Evolutionary conservation across 2,888 invertebrate species (phyloP), one percentile per base, ranked within the genome.

Genomic region (Pemphredon lugubris): DNA sequence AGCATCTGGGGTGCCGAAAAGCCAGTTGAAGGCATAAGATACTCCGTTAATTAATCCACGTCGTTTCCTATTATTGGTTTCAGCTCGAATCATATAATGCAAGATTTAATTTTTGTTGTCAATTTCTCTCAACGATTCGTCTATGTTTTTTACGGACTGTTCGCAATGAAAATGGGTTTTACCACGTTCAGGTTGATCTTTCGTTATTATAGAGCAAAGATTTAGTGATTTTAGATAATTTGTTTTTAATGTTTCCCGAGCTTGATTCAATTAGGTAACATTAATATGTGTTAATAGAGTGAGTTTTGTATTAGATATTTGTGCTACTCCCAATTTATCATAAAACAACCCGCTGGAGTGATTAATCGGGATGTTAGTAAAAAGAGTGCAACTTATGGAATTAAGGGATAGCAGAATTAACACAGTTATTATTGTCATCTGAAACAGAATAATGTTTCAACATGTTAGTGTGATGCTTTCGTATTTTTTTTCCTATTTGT

Each of bases 231-330:
- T 45, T 4, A 18, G 11, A 0, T 20, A 47, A 30, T 45, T 16
- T 0, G 21, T 5, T 20, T 39, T 9, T 14, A 45, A 4, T 1
- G 39, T 21, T 3, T 4, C 3, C 6, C 9, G 30, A 5, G n/a
- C 21, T n/a, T 51, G 1, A 2, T n/a, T 16, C 2, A 60, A 18
- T 11, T 60, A 51, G 2, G 51, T 60, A 0, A 45, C 13, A 26
- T 60, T 60, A 5, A 60, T 34, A 45, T 44, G 44, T 0, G 44
- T 60, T 34, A 60, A n/a, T n/a, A n/a, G n/a, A n/a, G n/a, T n/a
- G n/a, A n/a, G n/a, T n/a, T n/a, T n/a, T n/a, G n/a, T n/a, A n/a
- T n/a, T n/a, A n/a, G n/a, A n/a, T n/a, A n/a, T n/a, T n/a, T n/a
- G n/a, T n/a, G n/a, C n/a, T n/a, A n/a, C n/a, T n/a, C n/a, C n/a